Percentiles rank a stretch among this genome's conserved stretches.
phyloP scores from a whole-genome alignment of 2,888 invertebrate species.

The Baccha elongata region DNA sequence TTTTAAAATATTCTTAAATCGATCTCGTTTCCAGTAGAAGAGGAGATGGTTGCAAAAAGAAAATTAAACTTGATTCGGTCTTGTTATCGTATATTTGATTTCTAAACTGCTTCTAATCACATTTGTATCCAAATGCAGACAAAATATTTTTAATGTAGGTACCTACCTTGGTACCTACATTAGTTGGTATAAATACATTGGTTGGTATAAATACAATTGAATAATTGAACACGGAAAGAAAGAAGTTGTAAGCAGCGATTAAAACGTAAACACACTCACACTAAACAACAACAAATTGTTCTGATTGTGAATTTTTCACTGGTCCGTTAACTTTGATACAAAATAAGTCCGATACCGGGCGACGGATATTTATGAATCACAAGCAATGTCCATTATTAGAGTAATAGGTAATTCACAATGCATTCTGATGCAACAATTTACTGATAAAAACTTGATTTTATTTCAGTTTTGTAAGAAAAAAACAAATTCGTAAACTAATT shows the following conservation, averaged over 20 bases:
- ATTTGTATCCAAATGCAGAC: constrained; percentile 50
- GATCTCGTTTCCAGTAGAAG: constrained; percentile 17
- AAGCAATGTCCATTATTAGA: constrained; percentile 22
- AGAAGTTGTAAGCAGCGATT: constrained; percentile 24
- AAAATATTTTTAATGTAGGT: no score
- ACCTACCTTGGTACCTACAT: no score
- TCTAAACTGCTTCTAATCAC: constrained; percentile 24
- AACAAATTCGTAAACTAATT: constrained; percentile 17
- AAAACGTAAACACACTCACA: constrained; percentile 71
- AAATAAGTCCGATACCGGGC: background rate
- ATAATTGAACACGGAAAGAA: constrained; percentile 24
- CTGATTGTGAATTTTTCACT: constrained; percentile 31
- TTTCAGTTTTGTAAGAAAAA: constrained; percentile 15
- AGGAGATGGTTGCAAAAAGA: constrained; percentile 9
- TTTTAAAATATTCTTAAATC: constrained; percentile 15
- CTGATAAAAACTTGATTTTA: constrained; percentile 4
- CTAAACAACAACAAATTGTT: constrained; percentile 48
- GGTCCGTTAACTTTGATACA: constrained; percentile 51
- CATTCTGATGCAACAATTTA: constrained; percentile 10
- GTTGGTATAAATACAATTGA: no score
- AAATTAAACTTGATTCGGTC: constrained; percentile 55
- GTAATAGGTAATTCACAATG: background rate
- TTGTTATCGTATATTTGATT: constrained; percentile 42
- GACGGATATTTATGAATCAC: constrained; percentile 53
- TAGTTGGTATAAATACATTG: no score